Conservation (phyloP, 2,888 invertebrate species). For the Papilio elwesi region DNA sequence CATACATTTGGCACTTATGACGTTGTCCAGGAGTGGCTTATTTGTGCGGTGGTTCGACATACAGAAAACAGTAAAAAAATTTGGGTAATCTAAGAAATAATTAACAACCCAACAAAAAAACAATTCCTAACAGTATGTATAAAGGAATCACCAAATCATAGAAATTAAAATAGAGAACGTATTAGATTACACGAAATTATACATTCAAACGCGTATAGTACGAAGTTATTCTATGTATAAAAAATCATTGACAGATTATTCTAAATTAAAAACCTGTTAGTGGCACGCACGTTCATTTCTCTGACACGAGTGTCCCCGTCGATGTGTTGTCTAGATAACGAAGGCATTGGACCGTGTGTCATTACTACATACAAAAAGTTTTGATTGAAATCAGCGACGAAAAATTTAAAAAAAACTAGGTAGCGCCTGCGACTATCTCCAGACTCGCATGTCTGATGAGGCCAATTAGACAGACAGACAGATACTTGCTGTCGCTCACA, state of each 20-base stretch:
- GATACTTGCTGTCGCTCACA: too few relatives aligned
- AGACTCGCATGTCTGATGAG: too few relatives aligned
- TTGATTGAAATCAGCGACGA: slow-evolving; percentile 5
- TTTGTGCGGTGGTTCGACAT: too few relatives aligned
- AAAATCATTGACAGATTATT: slow-evolving; percentile 19
- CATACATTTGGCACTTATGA: too few relatives aligned
- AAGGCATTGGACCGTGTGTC: slow-evolving; percentile 25
- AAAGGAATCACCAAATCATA: too few relatives aligned
- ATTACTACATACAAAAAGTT: slow-evolving; percentile 15
- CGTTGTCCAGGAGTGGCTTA: too few relatives aligned
- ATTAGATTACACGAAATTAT: background rate
- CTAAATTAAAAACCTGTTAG: slow-evolving; percentile 32
- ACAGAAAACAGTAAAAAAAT: too few relatives aligned
- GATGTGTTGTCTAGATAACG: slow-evolving; percentile 22
- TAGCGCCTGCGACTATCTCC: background rate
- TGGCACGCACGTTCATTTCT: slow-evolving; percentile 5
- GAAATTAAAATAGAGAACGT: too few relatives aligned
- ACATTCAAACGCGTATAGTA: background rate
- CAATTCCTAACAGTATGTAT: too few relatives aligned
- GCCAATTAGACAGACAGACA: too few relatives aligned
- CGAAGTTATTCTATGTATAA: background rate
- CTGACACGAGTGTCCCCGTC: slow-evolving; percentile 11
- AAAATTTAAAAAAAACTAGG: background rate
- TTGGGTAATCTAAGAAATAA: too few relatives aligned
- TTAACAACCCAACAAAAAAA: too few relatives aligned